Base-by-base conservation (phyloP, 2,797 vertebrate genomes). In the Pangasius djambal region DNA sequence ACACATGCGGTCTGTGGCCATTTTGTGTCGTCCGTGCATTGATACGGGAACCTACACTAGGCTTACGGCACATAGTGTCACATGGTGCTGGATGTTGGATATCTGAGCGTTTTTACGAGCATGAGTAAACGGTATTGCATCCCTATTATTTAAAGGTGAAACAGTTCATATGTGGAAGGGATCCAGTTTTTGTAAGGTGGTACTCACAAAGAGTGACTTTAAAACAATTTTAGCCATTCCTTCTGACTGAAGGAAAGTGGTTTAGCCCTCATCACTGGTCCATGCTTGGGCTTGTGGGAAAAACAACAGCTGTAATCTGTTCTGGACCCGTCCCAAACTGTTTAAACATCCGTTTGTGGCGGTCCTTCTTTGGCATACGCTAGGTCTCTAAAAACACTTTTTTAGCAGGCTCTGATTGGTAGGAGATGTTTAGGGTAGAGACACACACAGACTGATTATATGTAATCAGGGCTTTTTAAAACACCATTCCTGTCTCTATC, bases 351-450 rank as follows among this genome's bases (percentile, higher is more conserved):
- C 79, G 83, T 90, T 90, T 88, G 90, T 88, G 91, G 84, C 72
- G 72, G 75, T 89, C 79, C 89, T 91, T 63, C 28, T 85, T 61
- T 87, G 34, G 83, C 91, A 91, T 87, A 87, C 57, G 79, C 87
- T 89, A 37, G 65, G 86, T 81, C 86, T 87, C 59, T 87, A 89
- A 93, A 93, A 37, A 87, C 72, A 7, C 72, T 79, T 87, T 50
- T 44, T 18, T 85, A 61, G 59, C 12, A 16, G 87, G 70, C 75
- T 57, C 15, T 89, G 67, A 90, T 89, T 92, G 88, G 87, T 90
- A 83, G 91, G 84, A 72, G 88, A 85, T 93, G 92, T 95, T 95
- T 94, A 92, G 91, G 93, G 92, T 92, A 86, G 91, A 88, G 91
- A 93, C 91, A 1, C 65, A 78, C 85, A 77, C 87, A 85, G 67